These are phyloP conservation scores for Hyposoter didymator DNA, from an alignment of 2,888 invertebrate species.

Conservation along the genomic window DNA sequence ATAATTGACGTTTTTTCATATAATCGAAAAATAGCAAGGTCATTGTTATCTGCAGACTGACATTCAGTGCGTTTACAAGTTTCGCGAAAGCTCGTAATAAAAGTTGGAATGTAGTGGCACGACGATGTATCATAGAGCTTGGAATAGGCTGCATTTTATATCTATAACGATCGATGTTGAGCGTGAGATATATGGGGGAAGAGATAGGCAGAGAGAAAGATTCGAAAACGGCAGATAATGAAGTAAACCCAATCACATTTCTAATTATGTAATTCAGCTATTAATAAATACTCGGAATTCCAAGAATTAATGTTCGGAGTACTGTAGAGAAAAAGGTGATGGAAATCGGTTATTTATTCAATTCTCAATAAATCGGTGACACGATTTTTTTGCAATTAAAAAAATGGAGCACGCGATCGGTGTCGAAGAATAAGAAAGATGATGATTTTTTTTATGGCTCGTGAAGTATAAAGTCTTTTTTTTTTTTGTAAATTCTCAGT, in stretches of 20 bases:
- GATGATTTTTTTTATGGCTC: background rate
- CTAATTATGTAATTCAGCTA: slow-evolving; percentile 40
- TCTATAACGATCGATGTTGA: slow-evolving; percentile 1
- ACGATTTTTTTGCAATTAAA: background rate
- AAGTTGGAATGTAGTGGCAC: slow-evolving; percentile 10
- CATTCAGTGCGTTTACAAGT: slow-evolving; percentile 24
- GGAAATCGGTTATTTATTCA: background rate
- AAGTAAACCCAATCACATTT: slow-evolving; percentile 37
- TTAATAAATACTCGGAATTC: background rate
- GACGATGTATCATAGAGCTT: background rate
- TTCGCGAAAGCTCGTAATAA: slow-evolving; percentile 37
- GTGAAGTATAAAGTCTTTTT: background rate
- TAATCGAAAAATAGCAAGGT: slow-evolving; percentile 14
- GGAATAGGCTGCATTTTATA: background rate
- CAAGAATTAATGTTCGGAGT: background rate
- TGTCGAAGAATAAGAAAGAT: background rate
- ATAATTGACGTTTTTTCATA: background rate
- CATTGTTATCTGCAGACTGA: slow-evolving; percentile 41
- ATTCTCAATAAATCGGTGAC: background rate
- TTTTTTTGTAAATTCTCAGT: background rate
- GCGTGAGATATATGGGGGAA: background rate
- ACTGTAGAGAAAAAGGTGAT: background rate
- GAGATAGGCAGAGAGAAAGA: background rate
- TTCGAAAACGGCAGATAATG: slow-evolving; percentile 20
- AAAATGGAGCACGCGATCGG: background rate